phyloP scores from a whole-genome alignment of 2,888 invertebrate genomes.

The Herminia tarsipennalis region DNA sequence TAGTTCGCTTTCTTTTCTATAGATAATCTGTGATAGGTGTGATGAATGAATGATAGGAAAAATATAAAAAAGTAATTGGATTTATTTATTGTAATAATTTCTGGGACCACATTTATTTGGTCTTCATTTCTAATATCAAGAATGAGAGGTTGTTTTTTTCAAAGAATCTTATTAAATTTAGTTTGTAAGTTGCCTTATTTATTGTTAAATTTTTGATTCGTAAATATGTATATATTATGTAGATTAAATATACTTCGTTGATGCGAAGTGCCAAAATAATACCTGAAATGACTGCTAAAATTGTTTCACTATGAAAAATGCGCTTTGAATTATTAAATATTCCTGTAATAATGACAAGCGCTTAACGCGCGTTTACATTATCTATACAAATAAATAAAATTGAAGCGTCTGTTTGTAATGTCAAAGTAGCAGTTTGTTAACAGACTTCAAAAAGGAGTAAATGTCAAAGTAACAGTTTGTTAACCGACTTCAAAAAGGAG shows the following conservation, averaged over 20 bases:
- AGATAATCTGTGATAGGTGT: conserved; percentile 55
- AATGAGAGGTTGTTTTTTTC: conserved; percentile 12
- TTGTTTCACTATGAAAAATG: neutral
- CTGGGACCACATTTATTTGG: conserved; percentile 22
- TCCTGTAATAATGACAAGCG: no score
- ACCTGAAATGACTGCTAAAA: neutral
- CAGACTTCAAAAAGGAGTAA: no score
- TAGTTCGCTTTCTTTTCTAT: conserved; percentile 18
- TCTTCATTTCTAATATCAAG: conserved; percentile 13
- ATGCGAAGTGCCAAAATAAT: conserved; percentile 43
- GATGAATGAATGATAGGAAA: conserved; percentile 19
- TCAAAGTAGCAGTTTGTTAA: no score
- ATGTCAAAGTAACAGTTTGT: no score
- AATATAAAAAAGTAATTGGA: conserved; percentile 6
- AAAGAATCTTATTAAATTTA: conserved; percentile 31
- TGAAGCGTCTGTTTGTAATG: no score
- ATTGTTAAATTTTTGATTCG: conserved; percentile 23
- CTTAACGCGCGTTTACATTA: no score
- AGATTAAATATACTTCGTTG: conserved; percentile 24
- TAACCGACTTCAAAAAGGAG: no score
- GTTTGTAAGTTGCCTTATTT: conserved; percentile 33
- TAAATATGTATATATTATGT: conserved; percentile 7
- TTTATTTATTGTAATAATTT: conserved; percentile 18
- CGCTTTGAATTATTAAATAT: no score
- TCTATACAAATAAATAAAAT: no score